Evolutionary conservation across 2,888 invertebrate species (phyloP), one percentile per base, ranked within the genome.

Genomic region (Therioaphis trifolii): DNA sequence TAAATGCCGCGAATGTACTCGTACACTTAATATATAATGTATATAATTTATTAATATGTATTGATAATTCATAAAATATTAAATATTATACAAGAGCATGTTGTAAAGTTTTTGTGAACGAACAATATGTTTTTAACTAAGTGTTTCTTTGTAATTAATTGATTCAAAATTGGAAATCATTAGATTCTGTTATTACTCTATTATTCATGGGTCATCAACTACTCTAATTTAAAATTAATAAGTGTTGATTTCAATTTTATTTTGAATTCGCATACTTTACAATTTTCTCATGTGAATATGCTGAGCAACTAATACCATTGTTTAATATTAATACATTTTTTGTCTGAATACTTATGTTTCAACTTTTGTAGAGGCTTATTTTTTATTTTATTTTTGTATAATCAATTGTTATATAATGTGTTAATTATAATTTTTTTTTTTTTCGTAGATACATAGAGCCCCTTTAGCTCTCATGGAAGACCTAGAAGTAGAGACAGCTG

Each of bases 391-490:
- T 35, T 66, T 49, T 52, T 63, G 69, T 18, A n/a, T n/a, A 74
- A 21, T 18, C 27, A 49, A 9, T 61, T 84, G 27, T 29, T 84
- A 35, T 46, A 40, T 75, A 40, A 61, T 49, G 58, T 46, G 2
- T 85, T 76, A n/a, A n/a, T n/a, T 66, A 68, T 77, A 69, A 63
- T 63, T 27, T 40, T 68, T 72, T 84, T 84, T 85, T 76, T 84
- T 80, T 18, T n/a, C n/a, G n/a, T 85, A 87, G 87, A 86, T 86
- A 84, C 86, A 86, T 86, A 86, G 86, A 84, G 87, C 87, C 55
- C 87, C 87, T 18, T 71, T 87, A 79, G 87, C 87, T 69, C 80
- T 85, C 76, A 86, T 87, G 86, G 87, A 87, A 84, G 87, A 87
- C 84, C 84, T 87, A 63, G 86, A 86, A 85, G 76, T 85, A 66